Percentiles rank a stretch among this genome's conserved stretches.
Evolutionary conservation across 1,140 invertebrate genomes (phyloP).

Genomic region (Drosophila ironensis): DNA sequence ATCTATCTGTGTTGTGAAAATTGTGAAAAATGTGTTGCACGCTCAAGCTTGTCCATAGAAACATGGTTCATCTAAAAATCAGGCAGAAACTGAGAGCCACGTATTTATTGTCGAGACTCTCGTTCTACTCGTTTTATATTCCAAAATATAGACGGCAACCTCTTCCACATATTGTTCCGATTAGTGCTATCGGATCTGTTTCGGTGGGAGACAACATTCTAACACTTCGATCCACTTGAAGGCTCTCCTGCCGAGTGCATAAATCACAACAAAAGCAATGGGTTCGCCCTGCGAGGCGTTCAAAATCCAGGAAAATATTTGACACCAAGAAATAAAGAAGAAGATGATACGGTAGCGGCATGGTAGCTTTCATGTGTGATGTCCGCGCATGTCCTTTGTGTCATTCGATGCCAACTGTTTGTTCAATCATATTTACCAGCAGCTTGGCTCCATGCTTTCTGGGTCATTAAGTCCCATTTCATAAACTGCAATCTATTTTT

Average conservation of each 20-base stretch:
- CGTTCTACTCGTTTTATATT: not conserved
- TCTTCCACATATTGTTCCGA: not conserved
- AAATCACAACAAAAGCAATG: constrained; percentile 45
- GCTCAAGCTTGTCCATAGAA: too few relatives aligned
- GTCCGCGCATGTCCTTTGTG: constrained; percentile 26
- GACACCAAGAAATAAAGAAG: constrained; percentile 33
- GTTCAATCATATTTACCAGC: constrained; percentile 69
- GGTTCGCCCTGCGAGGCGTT: constrained; percentile 32
- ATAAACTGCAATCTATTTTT: constrained; percentile 58
- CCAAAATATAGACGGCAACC: not conserved
- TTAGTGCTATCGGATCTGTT: not conserved
- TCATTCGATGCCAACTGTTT: constrained; percentile 64
- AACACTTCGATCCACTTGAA: constrained; percentile 9
- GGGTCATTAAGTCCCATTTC: constrained; percentile 63
- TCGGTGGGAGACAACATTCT: not conserved
- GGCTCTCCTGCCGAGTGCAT: constrained; percentile 18
- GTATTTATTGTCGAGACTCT: not conserved
- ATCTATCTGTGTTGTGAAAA: too few relatives aligned
- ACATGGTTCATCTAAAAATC: too few relatives aligned
- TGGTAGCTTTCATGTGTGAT: constrained; percentile 56
- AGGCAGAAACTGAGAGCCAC: too few relatives aligned
- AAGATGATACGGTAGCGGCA: constrained; percentile 49
- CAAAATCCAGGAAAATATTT: constrained; percentile 63
- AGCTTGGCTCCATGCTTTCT: constrained; percentile 50
- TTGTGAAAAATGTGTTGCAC: too few relatives aligned